Evolutionary conservation across 2,888 invertebrate genomes (phyloP).

Genomic region (Habroteleia sp.): DNA sequence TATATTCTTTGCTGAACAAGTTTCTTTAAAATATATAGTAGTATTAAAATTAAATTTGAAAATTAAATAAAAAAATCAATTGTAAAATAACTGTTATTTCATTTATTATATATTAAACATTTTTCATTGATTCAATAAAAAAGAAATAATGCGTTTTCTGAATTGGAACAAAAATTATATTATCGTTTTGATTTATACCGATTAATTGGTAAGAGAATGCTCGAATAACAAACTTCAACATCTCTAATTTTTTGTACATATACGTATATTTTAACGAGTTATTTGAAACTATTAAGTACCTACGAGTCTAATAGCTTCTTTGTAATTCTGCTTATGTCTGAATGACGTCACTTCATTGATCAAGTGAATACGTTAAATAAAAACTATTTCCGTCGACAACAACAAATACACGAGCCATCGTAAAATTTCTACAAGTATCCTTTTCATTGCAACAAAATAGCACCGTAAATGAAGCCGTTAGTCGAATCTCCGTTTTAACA

Average conservation of each 20-base stretch:
- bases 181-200: too few species aligned
- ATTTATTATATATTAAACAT: too few species aligned
- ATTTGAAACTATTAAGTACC: background rate
- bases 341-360: constrained; percentile 62
- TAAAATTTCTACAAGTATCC: constrained; percentile 23
- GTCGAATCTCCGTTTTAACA: constrained; percentile 11
- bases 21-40: too few species aligned
- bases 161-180: too few species aligned
- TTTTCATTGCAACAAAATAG: constrained; percentile 16
- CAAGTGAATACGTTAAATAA: constrained; percentile 43
- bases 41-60: too few species aligned
- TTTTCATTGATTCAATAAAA: too few species aligned
- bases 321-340: constrained; percentile 20
- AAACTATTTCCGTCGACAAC: constrained; percentile 58
- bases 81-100: too few species aligned
- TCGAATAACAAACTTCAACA: background rate
- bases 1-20: too few species aligned
- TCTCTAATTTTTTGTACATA: too few species aligned
- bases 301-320: constrained; percentile 8
- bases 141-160: too few species aligned
- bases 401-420: constrained; percentile 25
- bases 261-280: background rate
- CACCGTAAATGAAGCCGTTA: constrained; percentile 47
- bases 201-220: too few species aligned
- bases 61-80: too few species aligned